Percentiles rank a stretch among this genome's conserved stretches.
These are phyloP conservation scores for Atrina japonica DNA, from an alignment of 2,888 invertebrate genomes.

Conservation along the genomic window DNA sequence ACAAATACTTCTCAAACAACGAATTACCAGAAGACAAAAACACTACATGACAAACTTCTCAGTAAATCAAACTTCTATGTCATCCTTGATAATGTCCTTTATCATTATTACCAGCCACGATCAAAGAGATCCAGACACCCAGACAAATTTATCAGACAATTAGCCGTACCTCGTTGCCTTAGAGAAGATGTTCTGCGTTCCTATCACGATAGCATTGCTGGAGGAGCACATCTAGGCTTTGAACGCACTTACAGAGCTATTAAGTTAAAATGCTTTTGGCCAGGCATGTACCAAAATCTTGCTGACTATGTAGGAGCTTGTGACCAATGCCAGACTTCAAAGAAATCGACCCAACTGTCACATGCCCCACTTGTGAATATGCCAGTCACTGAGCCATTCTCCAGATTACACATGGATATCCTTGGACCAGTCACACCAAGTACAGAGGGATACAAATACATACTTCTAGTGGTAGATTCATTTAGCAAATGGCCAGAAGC, in stretches of 20 bases:
- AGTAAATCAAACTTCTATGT: too few relatives aligned
- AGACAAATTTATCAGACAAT: too few relatives aligned
- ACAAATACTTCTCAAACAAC: conserved; percentile 20
- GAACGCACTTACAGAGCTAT: conserved; percentile 23
- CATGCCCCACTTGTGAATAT: conserved; percentile 43
- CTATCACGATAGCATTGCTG: too few relatives aligned
- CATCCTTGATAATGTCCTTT: too few relatives aligned
- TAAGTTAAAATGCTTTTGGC: conserved; percentile 28
- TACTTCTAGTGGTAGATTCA: too few relatives aligned
- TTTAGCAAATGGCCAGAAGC: conserved; percentile 52
- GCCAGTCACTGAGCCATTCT: conserved; percentile 34
- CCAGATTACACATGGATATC: too few relatives aligned
- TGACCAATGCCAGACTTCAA: conserved; percentile 36
- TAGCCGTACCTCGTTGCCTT: too few relatives aligned
- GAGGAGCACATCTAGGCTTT: conserved; percentile 28
- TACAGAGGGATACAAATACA: conserved; percentile 47
- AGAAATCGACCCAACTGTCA: conserved; percentile 24
- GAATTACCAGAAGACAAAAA: too few relatives aligned
- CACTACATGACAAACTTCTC: too few relatives aligned
- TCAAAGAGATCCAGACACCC: too few relatives aligned
- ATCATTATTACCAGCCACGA: conserved; percentile 30
- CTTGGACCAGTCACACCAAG: conserved; percentile 47
- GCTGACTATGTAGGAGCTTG: conserved; percentile 37
- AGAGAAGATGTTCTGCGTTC: too few relatives aligned
- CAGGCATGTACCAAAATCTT: too few relatives aligned